Base-by-base conservation (phyloP, 2,888 invertebrate genomes). In the Cyclophora punctaria region DNA sequence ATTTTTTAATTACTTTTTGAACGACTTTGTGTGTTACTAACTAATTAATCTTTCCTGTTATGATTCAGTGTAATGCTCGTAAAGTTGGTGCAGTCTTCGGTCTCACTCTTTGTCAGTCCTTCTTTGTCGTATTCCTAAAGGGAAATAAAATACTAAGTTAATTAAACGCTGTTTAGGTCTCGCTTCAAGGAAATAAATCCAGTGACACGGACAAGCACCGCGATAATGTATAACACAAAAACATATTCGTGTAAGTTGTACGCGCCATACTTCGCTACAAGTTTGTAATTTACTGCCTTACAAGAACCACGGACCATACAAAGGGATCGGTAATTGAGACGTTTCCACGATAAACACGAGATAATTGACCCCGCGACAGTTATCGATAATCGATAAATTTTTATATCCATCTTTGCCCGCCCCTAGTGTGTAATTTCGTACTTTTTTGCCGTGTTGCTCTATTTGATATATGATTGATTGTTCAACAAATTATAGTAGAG, bases 311-410 rank as follows among this genome's bases (percentile, higher is more conserved):
- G 20, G 20, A 44, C 57, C 62, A 53, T 58, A 59, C 56, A 56
- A 49, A 57, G 58, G 55, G 55, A 48, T 51, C 55, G 52, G 63
- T 78, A 76, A 79, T 79, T 77, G 79, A 80, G 78, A 77, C 70
- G 72, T 71, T 70, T 72, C 69, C 66, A 60, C 70, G 66, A 67
- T 73, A 73, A 73, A 70, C 60, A 64, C 64, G 63, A 62, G 67
- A 70, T 75, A 75, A 78, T 78, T 67, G 67, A 68, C 56, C 64
- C 66, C 61, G 58, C 67, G 49, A 52, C 50, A 51, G 50, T 55
- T 57, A 61, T 55, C 57, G 60, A 57, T 56, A 58, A 51, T 54
- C 57, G 54, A 56, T 55, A 54, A 56, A 37, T 37, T 37, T 5
- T 5, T 37, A 55, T 48, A 56, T 61, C 57, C 48, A 41, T 52